Percentiles rank a stretch among this genome's conserved stretches.
These are phyloP conservation scores for Strigamia maritima DNA, from an alignment of 2,888 invertebrate species.

Conservation along the genomic window DNA sequence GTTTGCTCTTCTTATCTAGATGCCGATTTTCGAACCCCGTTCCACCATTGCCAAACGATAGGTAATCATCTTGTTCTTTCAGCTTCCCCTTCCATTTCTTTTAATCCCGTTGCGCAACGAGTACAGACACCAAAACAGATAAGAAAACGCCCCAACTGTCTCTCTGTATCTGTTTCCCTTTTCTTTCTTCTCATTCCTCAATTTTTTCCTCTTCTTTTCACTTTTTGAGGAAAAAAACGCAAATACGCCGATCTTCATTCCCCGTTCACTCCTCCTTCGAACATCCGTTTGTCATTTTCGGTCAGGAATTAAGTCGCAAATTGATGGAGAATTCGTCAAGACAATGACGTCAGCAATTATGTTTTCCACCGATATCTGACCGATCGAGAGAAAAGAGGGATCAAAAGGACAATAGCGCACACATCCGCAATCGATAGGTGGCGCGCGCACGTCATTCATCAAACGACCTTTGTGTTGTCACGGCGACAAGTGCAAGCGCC, in stretches of 20 bases:
- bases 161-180: neutral
- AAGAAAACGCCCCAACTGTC: neutral
- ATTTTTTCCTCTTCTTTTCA: neutral
- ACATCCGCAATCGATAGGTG: conserved; percentile 23
- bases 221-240: neutral
- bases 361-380: conserved; percentile 16
- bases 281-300: no score
- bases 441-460: conserved; percentile 16
- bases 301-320: neutral
- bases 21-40: neutral
- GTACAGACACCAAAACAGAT: neutral
- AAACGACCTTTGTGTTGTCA: conserved; percentile 8
- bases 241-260: neutral
- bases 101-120: conserved; percentile 6
- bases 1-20: neutral
- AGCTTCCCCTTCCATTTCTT: neutral
- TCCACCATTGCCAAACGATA: neutral
- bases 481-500: conserved; percentile 6
- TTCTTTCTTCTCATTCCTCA: neutral
- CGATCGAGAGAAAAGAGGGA: conserved; percentile 1
- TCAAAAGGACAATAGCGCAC: conserved; percentile 16
- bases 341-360: conserved; percentile 4
- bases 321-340: neutral
- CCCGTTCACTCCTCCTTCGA: no score
- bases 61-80: conserved; percentile 16